Evolutionary conservation across 2,888 invertebrate species (phyloP).

Genomic region (Taenaris catops): DNA sequence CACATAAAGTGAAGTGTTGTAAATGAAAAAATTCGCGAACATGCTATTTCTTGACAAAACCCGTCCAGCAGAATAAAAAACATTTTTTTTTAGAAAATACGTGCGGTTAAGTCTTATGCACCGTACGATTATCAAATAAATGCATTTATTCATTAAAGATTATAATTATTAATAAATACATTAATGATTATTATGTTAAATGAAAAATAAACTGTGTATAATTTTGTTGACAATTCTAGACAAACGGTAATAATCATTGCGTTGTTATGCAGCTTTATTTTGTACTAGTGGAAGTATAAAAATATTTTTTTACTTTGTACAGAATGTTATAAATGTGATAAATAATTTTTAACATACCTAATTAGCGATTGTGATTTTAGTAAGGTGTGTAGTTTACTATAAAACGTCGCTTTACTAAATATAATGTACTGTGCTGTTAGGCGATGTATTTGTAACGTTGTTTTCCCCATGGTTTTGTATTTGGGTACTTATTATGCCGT

Average conservation of each 20-base stretch:
- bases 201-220: too few relatives aligned
- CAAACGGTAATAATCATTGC: constrained; percentile 7
- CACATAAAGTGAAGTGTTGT: too few relatives aligned
- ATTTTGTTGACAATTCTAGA: constrained; percentile 9
- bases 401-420: constrained; percentile 71
- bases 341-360: constrained; percentile 74
- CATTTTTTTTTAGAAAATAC: neutral
- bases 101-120: constrained; percentile 9
- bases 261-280: constrained; percentile 55
- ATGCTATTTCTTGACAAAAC: too few relatives aligned
- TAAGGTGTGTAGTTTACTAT: constrained; percentile 69
- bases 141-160: too few relatives aligned
- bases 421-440: constrained; percentile 53
- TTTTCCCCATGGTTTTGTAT: constrained; percentile 71
- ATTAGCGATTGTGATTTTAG: constrained; percentile 75
- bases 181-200: constrained; percentile 1
- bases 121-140: neutral
- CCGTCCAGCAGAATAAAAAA: constrained; percentile 1
- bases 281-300: constrained; percentile 65
- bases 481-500: constrained; percentile 74
- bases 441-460: constrained; percentile 54
- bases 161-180: neutral
- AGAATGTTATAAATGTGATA: constrained; percentile 77
- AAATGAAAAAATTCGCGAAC: too few relatives aligned
- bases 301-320: constrained; percentile 78